Percentiles rank a stretch among this genome's conserved stretches.
Evolutionary conservation across 2,797 vertebrate species (phyloP).

Genomic region (Pipistrellus kuhlii): DNA sequence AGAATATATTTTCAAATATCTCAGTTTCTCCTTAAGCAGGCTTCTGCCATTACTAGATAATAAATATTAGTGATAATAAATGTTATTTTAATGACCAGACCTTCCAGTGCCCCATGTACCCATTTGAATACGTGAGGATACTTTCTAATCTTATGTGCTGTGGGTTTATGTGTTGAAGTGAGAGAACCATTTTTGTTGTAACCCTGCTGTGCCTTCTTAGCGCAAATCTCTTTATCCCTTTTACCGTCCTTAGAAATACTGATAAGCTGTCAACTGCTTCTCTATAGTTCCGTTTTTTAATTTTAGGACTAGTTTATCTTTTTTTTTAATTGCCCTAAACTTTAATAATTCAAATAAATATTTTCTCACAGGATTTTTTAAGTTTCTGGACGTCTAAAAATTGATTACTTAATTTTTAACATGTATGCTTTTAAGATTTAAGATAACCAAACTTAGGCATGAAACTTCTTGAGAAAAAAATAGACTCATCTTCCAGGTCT

Average conservation of each 20-base stretch:
- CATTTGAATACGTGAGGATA: background rate
- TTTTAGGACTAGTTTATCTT: background rate
- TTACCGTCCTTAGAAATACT: background rate
- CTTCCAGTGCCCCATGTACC: background rate
- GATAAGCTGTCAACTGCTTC: background rate
- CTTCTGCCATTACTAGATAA: background rate
- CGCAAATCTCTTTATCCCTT: background rate
- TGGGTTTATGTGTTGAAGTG: background rate
- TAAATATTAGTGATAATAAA: constrained; percentile 47
- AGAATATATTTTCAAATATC: constrained; percentile 50
- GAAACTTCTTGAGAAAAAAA: constrained; percentile 35
- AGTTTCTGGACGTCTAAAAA: constrained; percentile 11
- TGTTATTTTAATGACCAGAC: constrained; percentile 13
- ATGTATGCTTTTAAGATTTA: constrained; percentile 36
- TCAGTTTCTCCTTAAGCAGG: constrained; percentile 34
- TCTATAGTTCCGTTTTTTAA: background rate
- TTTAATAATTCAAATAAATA: constrained; percentile 36
- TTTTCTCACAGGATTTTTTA: constrained; percentile 31
- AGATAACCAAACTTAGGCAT: background rate
- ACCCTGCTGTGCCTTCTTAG: background rate
- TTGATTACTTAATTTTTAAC: constrained; percentile 47
- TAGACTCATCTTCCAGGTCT: background rate
- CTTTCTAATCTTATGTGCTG: constrained; percentile 6
- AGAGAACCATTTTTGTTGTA: constrained; percentile 10
- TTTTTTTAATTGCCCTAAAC: background rate